phyloP scores from a whole-genome alignment of 2,113 vertebrate species.

The Cisticola juncidis region DNA sequence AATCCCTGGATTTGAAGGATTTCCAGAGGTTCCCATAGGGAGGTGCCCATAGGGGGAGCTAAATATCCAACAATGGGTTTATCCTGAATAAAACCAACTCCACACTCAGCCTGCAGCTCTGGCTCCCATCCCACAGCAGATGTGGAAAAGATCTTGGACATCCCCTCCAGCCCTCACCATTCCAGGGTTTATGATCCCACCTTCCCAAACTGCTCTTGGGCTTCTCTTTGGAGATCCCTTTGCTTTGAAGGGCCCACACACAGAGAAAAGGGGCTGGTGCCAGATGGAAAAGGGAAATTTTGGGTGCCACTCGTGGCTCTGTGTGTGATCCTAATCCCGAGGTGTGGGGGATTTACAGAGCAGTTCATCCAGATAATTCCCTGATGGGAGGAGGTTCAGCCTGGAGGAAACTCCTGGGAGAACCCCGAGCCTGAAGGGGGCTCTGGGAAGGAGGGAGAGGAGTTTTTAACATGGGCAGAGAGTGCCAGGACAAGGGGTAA shows the following conservation, averaged over 20 bases:
- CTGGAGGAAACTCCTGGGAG: not conserved
- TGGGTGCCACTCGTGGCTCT: not conserved
- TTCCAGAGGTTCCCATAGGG: not conserved
- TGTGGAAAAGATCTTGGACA: not conserved
- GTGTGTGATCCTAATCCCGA: not conserved
- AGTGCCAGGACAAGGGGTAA: not conserved
- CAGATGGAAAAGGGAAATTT: not conserved
- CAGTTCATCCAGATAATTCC: not conserved
- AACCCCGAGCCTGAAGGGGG: not conserved
- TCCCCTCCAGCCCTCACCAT: not conserved
- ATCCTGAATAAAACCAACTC: not conserved
- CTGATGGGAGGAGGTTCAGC: not conserved
- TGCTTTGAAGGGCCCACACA: not conserved
- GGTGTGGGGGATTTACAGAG: not conserved
- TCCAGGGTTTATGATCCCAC: fast-evolving
- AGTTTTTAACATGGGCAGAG: not conserved
- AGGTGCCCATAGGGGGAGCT: slow-evolving; percentile 54
- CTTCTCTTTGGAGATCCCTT: not conserved
- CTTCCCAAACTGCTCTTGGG: fast-evolving
- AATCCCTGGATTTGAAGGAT: fast-evolving
- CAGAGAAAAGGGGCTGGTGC: not conserved
- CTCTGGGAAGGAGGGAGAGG: not conserved
- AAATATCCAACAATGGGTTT: not conserved
- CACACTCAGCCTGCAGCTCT: not conserved
- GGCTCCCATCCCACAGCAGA: not conserved